Percentiles rank a stretch among this genome's conserved stretches.
These are phyloP conservation scores for Lontra canadensis DNA, from an alignment of 2,113 vertebrate genomes.

Conservation along the genomic window DNA sequence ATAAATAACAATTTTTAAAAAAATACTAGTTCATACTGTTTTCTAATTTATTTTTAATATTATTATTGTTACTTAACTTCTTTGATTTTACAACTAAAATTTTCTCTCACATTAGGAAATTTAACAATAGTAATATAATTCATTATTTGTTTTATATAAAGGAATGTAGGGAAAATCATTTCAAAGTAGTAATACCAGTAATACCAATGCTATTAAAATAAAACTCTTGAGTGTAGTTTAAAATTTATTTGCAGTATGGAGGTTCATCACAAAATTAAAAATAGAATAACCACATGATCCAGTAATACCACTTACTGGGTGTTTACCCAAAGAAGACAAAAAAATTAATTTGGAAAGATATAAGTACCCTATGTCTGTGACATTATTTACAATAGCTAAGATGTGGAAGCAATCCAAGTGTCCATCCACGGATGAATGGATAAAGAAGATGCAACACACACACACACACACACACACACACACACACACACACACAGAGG, in stretches of 20 bases:
- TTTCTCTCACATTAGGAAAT: neutral
- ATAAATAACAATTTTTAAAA: neutral
- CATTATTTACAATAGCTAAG: neutral
- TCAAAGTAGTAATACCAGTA: neutral
- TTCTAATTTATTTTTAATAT: neutral
- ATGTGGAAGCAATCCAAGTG: neutral
- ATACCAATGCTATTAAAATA: neutral
- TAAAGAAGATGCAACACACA: neutral
- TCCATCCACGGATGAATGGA: neutral
- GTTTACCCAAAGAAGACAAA: neutral
- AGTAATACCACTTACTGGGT: neutral
- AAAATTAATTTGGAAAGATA: neutral
- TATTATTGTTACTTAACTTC: neutral
- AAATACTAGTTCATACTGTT: neutral
- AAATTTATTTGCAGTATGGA: neutral
- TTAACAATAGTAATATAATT: conserved; percentile 9
- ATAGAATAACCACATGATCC: neutral
- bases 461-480: neutral
- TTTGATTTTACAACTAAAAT: conserved; percentile 8
- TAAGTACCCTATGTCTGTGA: neutral
- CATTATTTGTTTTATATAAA: conserved; percentile 3
- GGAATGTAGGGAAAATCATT: neutral
- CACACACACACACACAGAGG: neutral
- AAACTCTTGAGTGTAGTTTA: neutral
- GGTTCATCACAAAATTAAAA: neutral